phyloP scores from a whole-genome alignment of 1,140 invertebrate species.

The Plutomurus gul region DNA sequence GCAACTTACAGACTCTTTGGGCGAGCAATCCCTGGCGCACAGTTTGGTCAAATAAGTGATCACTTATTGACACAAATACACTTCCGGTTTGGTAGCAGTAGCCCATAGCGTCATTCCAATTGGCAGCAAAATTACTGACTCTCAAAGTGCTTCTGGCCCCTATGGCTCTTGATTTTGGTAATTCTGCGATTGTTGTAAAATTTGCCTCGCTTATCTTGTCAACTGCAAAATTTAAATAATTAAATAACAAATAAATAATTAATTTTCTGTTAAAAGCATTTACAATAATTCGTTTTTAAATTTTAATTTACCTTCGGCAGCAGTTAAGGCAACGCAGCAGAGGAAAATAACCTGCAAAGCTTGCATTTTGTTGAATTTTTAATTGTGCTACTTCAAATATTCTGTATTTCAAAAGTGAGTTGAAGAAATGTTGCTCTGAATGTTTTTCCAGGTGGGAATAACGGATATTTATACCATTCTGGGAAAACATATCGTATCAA shows the following conservation, averaged over 20 bases:
- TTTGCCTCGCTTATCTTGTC: neutral
- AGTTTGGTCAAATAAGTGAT: neutral
- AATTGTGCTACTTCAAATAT: too few species aligned
- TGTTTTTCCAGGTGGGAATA: too few species aligned
- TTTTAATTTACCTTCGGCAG: too few species aligned
- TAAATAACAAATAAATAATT: too few species aligned
- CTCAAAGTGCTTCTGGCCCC: neutral
- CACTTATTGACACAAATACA: neutral
- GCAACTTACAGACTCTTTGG: too few species aligned
- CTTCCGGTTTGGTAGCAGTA: neutral
- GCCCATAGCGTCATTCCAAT: neutral
- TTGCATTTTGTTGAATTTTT: neutral
- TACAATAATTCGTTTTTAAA: too few species aligned
- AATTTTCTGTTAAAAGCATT: too few species aligned
- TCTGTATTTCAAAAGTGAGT: too few species aligned
- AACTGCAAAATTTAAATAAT: too few species aligned
- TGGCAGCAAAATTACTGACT: neutral
- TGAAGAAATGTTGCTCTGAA: too few species aligned
- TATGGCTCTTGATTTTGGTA: neutral
- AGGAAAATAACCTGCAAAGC: neutral
- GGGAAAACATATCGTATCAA: too few species aligned
- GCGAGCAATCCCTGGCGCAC: neutral
- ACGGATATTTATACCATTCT: too few species aligned
- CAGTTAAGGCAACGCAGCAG: neutral
- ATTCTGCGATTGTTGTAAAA: neutral